Conservation (phyloP, 2,113 vertebrate species). For the Formicarius rufipectus region DNA sequence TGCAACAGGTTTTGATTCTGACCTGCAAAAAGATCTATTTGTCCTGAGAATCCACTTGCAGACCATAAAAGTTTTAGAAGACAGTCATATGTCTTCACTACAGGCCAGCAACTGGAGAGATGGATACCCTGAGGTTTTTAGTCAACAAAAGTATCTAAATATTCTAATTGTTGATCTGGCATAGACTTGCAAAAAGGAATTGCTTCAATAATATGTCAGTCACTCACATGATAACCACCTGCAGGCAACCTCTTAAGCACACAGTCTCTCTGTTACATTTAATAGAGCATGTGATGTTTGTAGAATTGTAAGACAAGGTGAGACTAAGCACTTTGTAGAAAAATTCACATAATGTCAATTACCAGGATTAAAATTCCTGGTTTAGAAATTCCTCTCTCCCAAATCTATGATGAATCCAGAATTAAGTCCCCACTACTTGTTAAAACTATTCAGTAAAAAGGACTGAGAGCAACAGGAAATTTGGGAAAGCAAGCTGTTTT, state of each 20-base stretch:
- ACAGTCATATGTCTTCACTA: neutral
- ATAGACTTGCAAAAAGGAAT: slow-evolving; percentile 1
- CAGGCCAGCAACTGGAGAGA: neutral
- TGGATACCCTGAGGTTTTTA: neutral
- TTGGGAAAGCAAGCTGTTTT: neutral
- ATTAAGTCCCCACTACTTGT: neutral
- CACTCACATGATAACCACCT: neutral
- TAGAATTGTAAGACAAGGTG: neutral
- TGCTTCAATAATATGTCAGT: neutral
- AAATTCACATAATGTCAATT: neutral
- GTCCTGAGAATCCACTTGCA: slow-evolving; percentile 14
- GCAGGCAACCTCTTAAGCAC: neutral
- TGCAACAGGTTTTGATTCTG: slow-evolving; percentile 50
- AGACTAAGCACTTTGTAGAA: neutral
- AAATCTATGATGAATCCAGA: neutral
- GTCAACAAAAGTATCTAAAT: neutral
- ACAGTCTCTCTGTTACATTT: neutral
- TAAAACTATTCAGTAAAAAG: neutral
- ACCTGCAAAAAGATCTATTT: slow-evolving; percentile 53
- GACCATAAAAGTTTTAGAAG: slow-evolving; percentile 45
- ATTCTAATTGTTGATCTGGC: neutral
- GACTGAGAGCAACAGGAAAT: neutral
- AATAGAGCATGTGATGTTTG: neutral
- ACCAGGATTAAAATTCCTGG: neutral
- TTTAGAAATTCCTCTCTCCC: neutral